These are phyloP conservation scores for Cygnus buccinator DNA, from an alignment of 2,113 vertebrate species.

Conservation along the genomic window DNA sequence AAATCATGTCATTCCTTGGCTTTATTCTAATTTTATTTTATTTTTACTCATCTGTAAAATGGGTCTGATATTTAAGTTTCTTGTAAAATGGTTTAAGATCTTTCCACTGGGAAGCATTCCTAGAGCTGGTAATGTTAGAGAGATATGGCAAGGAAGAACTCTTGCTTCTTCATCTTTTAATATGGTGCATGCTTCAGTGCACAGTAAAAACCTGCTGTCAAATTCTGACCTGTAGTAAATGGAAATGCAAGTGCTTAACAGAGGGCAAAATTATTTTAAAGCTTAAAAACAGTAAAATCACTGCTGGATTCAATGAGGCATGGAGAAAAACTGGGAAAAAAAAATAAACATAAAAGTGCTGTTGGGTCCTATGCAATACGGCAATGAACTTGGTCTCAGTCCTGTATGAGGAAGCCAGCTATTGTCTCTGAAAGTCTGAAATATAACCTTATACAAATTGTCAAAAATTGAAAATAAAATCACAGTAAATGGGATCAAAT, in stretches of 20 bases:
- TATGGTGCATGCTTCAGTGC: neutral
- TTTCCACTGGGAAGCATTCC: neutral
- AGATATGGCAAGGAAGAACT: neutral
- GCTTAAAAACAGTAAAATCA: conserved; percentile 29
- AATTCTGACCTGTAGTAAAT: conserved; percentile 23
- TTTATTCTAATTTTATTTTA: neutral
- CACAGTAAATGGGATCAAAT: neutral
- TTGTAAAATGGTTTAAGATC: neutral
- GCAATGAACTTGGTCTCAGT: neutral
- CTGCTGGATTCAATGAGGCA: conserved; percentile 1
- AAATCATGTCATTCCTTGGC: neutral
- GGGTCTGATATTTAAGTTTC: neutral
- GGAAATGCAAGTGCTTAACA: neutral
- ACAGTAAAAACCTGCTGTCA: conserved; percentile 29
- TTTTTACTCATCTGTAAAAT: neutral
- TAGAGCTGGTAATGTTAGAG: neutral
- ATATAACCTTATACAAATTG: neutral
- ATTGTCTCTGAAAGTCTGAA: neutral
- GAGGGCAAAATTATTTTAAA: neutral
- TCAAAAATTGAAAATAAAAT: neutral
- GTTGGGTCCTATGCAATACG: neutral
- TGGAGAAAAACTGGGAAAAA: neutral
- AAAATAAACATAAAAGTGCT: neutral
- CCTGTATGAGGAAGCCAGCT: neutral
- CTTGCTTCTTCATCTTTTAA: neutral